Percentiles rank a stretch among this genome's conserved stretches.
Evolutionary conservation across 2,113 vertebrate genomes (phyloP).

Genomic region (Desmodus rotundus): DNA sequence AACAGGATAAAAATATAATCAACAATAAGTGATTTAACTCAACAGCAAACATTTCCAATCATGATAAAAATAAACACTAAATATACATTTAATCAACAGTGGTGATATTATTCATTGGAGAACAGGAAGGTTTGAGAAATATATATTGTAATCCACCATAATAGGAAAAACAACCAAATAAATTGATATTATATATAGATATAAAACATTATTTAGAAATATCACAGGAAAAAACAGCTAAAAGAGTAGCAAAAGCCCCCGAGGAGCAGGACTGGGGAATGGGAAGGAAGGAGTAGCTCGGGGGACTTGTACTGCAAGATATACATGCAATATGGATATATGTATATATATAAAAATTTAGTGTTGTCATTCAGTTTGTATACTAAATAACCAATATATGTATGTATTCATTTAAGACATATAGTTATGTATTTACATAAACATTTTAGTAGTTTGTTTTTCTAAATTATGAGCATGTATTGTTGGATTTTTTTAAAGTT

Average conservation of each 20-base stretch:
- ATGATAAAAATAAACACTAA: background rate
- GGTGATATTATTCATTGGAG: background rate
- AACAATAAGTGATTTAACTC: background rate
- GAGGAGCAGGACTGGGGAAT: background rate
- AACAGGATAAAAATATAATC: background rate
- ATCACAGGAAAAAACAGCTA: background rate
- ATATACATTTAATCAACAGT: background rate
- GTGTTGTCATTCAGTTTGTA: background rate
- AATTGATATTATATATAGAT: background rate
- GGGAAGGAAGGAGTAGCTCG: accelerated
- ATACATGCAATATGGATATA: background rate
- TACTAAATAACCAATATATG: background rate
- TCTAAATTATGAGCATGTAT: background rate
- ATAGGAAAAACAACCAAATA: background rate
- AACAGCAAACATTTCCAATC: background rate
- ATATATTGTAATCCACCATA: background rate
- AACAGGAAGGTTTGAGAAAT: background rate
- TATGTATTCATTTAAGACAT: background rate
- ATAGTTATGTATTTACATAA: background rate
- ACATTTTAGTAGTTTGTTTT: background rate
- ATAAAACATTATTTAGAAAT: background rate
- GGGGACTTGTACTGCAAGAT: too few species aligned
- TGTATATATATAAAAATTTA: background rate
- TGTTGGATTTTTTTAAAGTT: background rate
- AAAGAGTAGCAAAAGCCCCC: background rate